Base-by-base conservation (phyloP, 2,888 invertebrate genomes). In the Sminthurides aquaticus region DNA sequence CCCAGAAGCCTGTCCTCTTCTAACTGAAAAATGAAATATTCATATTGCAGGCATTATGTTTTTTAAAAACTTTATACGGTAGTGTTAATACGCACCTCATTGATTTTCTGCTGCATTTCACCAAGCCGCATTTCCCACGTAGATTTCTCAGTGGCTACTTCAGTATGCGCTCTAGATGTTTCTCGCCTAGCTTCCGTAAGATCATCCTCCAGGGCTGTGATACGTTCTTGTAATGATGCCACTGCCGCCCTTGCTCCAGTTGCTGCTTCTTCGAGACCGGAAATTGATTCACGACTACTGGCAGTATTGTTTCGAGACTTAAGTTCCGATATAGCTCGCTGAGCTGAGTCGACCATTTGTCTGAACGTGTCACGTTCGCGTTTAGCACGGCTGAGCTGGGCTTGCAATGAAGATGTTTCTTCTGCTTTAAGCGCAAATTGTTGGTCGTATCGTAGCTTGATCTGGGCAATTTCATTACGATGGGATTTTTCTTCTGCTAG, bases 361-460 rank as follows among this genome's bases (percentile, higher is more conserved):
- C 90, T 90, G 76, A 90, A 92, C 60, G 89, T 88, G 77, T 94
- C 93, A 62, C 91, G 83, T 79, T 94, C 94, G 67, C 91, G 83
- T 77, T 90, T 90, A 77, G 92, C 91, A 75, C 90, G 83, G 25
- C 87, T 76, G 71, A 88, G 85, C 82, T 89, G 89, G 69, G 83
- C 84, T 78, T 92, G 92, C 75, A 91, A 82, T 5, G 89, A 86
- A 73, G 88, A 87, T 48, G 92, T 82, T 79, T 94, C 93, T 68
- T 88, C 89, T 69, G 87, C 85, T 76, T 93, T 86, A 18, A 88
- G 84, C 69, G 85, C 86, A 77, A 92, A 84, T 77, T 91, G 88
- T 71, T 87, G 87, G 76, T 94, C 94, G 77, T 91, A 92, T 61
- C 92, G 84, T 78, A 88, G 82, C 78, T 91, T 90, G 65, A 88